Percentiles rank a stretch among this genome's conserved stretches.
phyloP scores from a whole-genome alignment of 2,888 invertebrate species.

The Andrena dorsata region DNA sequence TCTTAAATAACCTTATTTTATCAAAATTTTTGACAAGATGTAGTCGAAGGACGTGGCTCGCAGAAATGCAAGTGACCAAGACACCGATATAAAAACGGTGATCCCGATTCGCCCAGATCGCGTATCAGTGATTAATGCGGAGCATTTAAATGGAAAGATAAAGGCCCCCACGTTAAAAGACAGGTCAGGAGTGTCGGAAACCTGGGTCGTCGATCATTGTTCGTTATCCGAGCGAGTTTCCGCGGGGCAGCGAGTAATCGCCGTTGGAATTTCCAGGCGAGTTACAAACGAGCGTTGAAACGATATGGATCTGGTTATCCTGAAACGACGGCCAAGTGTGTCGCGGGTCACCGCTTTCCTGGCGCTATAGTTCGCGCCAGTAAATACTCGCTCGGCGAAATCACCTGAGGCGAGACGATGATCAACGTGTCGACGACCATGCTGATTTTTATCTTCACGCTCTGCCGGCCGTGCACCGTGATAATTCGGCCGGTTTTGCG shows the following conservation, averaged over 20 bases:
- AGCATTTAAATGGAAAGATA: neutral
- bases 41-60: too few species aligned
- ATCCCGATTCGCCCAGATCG: neutral
- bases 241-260: slow-evolving; percentile 35
- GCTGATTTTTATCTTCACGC: slow-evolving; percentile 66
- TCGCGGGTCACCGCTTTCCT: slow-evolving; percentile 68
- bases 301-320: slow-evolving; percentile 66
- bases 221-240: slow-evolving; percentile 41
- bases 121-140: slow-evolving; percentile 6
- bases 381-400: slow-evolving; percentile 32
- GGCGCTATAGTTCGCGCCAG: slow-evolving; percentile 45
- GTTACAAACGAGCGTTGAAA: slow-evolving; percentile 59
- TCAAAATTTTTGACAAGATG: too few species aligned
- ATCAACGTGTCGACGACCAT: slow-evolving; percentile 65
- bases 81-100: neutral
- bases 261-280: slow-evolving; percentile 46
- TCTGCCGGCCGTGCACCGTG: slow-evolving; percentile 52
- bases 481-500: slow-evolving; percentile 66
- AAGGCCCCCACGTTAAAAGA: neutral
- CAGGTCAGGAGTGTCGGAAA: slow-evolving; percentile 15
- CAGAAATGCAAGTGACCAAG: neutral
- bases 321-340: slow-evolving; percentile 54
- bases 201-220: slow-evolving; percentile 52
- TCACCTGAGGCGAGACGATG: slow-evolving; percentile 69
- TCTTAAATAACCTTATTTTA: too few species aligned